Conservation (phyloP, 1,140 invertebrate genomes). For the Leptopilina clavipes region DNA sequence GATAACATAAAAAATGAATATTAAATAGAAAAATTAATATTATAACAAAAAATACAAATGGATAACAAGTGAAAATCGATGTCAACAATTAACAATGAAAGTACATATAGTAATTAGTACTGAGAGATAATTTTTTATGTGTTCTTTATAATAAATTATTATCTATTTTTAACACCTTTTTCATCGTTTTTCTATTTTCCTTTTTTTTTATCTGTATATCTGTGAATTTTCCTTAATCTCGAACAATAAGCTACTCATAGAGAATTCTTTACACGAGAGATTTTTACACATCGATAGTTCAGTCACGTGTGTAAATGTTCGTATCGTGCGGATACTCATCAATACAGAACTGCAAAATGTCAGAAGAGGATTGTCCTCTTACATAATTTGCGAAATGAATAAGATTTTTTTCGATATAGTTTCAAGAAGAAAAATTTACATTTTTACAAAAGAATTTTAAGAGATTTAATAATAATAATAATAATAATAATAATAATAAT, state of each 20-base stretch:
- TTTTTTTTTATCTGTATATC: not conserved
- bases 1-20: no score
- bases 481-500: no score
- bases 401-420: not conserved
- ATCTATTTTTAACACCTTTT: no score
- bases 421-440: not conserved
- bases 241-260: not conserved
- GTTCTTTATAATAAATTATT: no score
- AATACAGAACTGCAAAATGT: not conserved
- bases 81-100: no score
- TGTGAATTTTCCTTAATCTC: not conserved
- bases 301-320: conserved; percentile 11
- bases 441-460: no score
- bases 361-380: not conserved
- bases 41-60: no score
- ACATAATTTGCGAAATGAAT: not conserved
- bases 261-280: not conserved
- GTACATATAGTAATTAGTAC: no score
- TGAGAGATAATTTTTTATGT: no score
- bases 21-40: no score
- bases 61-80: no score
- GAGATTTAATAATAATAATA: no score
- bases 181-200: not conserved
- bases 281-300: not conserved
- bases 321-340: not conserved